Conservation (phyloP, 2,797 vertebrate species). For the Atherinosoma microstoma region DNA sequence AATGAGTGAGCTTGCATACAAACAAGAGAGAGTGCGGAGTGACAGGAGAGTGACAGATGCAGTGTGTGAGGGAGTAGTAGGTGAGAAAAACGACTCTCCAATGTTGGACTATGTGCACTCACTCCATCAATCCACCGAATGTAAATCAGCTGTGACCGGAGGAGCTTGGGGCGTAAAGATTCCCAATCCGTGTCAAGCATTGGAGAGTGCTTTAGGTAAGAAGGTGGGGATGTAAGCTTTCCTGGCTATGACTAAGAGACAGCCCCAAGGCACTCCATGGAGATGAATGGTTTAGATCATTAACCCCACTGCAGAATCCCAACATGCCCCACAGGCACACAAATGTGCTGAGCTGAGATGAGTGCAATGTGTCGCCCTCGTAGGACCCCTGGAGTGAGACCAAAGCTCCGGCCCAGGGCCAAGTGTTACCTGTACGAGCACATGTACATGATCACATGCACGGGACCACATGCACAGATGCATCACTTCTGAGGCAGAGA, state of each 20-base stretch:
- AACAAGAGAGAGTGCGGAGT: slow-evolving; percentile 52
- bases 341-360: slow-evolving; percentile 73
- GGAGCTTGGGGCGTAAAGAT: slow-evolving; percentile 71
- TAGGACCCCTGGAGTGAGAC: slow-evolving; percentile 71
- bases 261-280: slow-evolving; percentile 53
- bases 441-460: slow-evolving; percentile 12
- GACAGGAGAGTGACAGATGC: slow-evolving; percentile 59
- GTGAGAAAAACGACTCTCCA: slow-evolving; percentile 57
- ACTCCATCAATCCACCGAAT: slow-evolving; percentile 67
- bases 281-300: slow-evolving; percentile 80
- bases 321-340: slow-evolving; percentile 70
- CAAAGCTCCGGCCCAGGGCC: slow-evolving; percentile 68
- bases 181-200: slow-evolving; percentile 65
- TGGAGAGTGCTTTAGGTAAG: slow-evolving; percentile 69
- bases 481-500: slow-evolving; percentile 5
- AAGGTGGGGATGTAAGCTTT: slow-evolving; percentile 64
- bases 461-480: slow-evolving; percentile 7
- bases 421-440: slow-evolving; percentile 51
- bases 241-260: slow-evolving; percentile 61
- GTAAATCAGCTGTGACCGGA: slow-evolving; percentile 77
- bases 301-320: slow-evolving; percentile 71
- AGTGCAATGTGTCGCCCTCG: slow-evolving; percentile 58
- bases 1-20: slow-evolving; percentile 62
- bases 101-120: slow-evolving; percentile 67
- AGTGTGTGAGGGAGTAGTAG: slow-evolving; percentile 47